Conservation (phyloP, 2,113 vertebrate species). For the Catharus fuscescens region DNA sequence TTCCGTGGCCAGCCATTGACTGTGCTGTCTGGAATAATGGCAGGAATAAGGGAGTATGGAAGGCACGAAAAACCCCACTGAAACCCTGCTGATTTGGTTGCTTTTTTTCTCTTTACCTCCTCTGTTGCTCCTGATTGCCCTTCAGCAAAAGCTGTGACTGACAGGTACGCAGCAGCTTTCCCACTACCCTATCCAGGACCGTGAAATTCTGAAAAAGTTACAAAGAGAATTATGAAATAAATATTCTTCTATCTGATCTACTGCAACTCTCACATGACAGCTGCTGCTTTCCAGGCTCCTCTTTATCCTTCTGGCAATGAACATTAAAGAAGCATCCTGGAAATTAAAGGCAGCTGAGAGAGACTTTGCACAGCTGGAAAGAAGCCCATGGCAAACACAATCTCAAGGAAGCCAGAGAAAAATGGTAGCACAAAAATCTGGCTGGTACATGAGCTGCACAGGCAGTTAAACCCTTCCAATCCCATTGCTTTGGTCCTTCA, state of each 20-base stretch:
- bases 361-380: slow-evolving; percentile 3
- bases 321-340: background rate
- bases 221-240: background rate
- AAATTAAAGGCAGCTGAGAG: slow-evolving; percentile 28
- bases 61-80: background rate
- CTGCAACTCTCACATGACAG: background rate
- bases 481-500: background rate
- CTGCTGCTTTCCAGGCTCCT: slow-evolving; percentile 29
- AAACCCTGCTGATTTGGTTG: background rate
- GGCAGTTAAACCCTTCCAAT: background rate
- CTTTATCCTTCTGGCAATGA: slow-evolving; percentile 8
- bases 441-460: background rate
- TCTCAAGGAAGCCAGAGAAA: background rate
- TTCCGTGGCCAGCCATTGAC: background rate
- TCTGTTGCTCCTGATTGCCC: background rate
- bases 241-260: slow-evolving; percentile 12
- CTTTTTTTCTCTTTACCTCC: background rate
- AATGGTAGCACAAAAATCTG: background rate
- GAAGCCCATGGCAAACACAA: background rate
- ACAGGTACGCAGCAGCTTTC: background rate
- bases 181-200: background rate
- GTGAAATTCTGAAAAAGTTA: slow-evolving; percentile 12
- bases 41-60: background rate
- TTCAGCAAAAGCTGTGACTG: background rate
- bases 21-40: fast-evolving